A percentile compares a stretch with the other conserved stretches of the same genome.
Evolutionary conservation across 1,140 invertebrate genomes (phyloP).

Genomic region (Cotesia chilonis): DNA sequence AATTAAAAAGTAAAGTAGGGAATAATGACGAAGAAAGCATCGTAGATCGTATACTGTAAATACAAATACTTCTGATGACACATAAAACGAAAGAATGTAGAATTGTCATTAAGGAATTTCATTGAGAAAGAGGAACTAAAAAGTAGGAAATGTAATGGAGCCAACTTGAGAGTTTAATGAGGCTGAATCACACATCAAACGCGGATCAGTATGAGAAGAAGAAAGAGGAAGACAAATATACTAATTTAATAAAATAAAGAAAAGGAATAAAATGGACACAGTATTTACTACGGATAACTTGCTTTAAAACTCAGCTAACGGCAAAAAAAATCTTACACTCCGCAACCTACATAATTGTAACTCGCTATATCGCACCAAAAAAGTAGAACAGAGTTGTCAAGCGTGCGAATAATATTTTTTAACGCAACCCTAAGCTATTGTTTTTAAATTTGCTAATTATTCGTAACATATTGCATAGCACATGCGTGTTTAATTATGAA

Average conservation of each 20-base stretch:
- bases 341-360: slow-evolving; percentile 58
- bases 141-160: slow-evolving; percentile 34
- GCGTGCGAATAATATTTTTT: neutral
- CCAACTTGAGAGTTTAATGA: slow-evolving; percentile 14
- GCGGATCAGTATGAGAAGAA: too few relatives aligned
- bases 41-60: too few relatives aligned
- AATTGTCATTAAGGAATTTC: neutral
- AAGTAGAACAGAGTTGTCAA: slow-evolving; percentile 51
- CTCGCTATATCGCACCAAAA: slow-evolving; percentile 32
- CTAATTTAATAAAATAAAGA: too few relatives aligned
- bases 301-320: slow-evolving; percentile 19
- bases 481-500: neutral
- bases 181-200: slow-evolving; percentile 3
- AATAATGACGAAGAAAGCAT: too few relatives aligned
- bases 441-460: neutral
- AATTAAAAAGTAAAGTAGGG: too few relatives aligned
- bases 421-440: too few relatives aligned
- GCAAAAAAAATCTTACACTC: slow-evolving; percentile 36
- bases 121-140: slow-evolving; percentile 8
- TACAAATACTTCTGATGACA: too few relatives aligned
- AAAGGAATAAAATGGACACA: slow-evolving; percentile 20
- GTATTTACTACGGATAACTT: slow-evolving; percentile 20
- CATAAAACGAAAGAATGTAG: neutral
- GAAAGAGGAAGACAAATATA: too few relatives aligned
- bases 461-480: too few relatives aligned